phyloP scores from a whole-genome alignment of 2,797 vertebrate genomes.

The Danio jaintianensis region DNA sequence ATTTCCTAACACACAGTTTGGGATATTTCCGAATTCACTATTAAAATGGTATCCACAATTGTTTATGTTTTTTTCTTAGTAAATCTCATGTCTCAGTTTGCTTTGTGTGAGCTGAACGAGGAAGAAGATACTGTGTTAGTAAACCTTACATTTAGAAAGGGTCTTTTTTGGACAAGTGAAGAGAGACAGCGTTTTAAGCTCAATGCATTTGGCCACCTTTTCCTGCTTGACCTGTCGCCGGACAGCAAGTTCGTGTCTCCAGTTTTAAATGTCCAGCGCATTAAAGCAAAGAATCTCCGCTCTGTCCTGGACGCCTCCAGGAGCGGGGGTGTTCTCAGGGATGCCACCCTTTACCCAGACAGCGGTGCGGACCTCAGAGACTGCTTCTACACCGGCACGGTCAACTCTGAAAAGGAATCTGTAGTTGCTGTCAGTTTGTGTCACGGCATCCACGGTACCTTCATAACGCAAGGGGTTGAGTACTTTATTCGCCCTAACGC shows the following conservation, averaged over 20 bases:
- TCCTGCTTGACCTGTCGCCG: slow-evolving; percentile 84
- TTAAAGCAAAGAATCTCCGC: slow-evolving; percentile 68
- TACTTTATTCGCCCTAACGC: slow-evolving; percentile 85
- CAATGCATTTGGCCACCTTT: slow-evolving; percentile 80
- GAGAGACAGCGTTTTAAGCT: slow-evolving; percentile 78
- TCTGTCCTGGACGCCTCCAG: slow-evolving; percentile 60
- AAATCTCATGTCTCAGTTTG: slow-evolving; percentile 64
- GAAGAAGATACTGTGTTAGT: slow-evolving; percentile 79
- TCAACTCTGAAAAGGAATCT: slow-evolving; percentile 79
- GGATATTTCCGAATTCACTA: slow-evolving; percentile 5
- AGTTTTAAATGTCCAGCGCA: slow-evolving; percentile 79
- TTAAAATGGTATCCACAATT: slow-evolving; percentile 63
- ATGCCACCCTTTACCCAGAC: slow-evolving; percentile 62
- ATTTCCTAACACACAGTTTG: slow-evolving; percentile 14
- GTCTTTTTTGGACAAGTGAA: slow-evolving; percentile 72
- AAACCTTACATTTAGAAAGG: slow-evolving; percentile 65
- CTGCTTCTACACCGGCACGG: slow-evolving; percentile 89
- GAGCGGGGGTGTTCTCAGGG: slow-evolving; percentile 26
- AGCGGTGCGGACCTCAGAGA: slow-evolving; percentile 68
- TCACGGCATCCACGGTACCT: slow-evolving; percentile 86
- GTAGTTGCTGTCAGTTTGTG: slow-evolving; percentile 90
- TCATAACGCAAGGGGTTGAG: slow-evolving; percentile 83
- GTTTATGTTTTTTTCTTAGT: slow-evolving; percentile 58
- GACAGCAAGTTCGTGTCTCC: slow-evolving; percentile 87
- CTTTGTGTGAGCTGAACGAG: slow-evolving; percentile 66